phyloP scores from a whole-genome alignment of 2,888 invertebrate genomes.

The Idaea biselata region DNA sequence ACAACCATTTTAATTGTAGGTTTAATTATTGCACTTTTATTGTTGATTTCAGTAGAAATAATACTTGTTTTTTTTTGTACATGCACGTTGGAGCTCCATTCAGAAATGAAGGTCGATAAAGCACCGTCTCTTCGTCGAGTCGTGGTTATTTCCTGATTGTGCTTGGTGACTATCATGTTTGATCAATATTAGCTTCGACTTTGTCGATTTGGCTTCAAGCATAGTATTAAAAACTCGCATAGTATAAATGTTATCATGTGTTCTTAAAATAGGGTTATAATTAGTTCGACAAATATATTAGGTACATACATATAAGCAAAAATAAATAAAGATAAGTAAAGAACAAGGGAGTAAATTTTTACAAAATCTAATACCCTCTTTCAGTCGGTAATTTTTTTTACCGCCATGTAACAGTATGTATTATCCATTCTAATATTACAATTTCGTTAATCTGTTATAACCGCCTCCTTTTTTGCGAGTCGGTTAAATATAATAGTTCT shows the following conservation, averaged over 20 bases:
- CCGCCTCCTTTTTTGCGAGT: neutral
- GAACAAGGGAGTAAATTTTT: no score
- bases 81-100: neutral
- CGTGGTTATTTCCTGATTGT: neutral
- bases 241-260: no score
- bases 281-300: no score
- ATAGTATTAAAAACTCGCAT: neutral
- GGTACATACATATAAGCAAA: no score
- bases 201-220: neutral
- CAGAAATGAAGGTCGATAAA: neutral
- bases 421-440: no score
- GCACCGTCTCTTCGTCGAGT: neutral
- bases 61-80: neutral
- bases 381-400: no score
- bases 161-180: slow-evolving; percentile 19
- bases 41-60: neutral
- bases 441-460: no score
- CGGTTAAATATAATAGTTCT: neutral
- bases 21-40: neutral
- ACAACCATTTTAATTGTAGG: neutral
- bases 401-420: no score
- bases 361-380: no score
- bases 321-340: no score
- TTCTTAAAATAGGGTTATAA: no score
- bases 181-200: slow-evolving; percentile 13